A percentile compares a stretch with the other conserved stretches of the same genome.
phyloP scores from a whole-genome alignment of 2,797 vertebrate genomes.

The Tapirus indicus region DNA sequence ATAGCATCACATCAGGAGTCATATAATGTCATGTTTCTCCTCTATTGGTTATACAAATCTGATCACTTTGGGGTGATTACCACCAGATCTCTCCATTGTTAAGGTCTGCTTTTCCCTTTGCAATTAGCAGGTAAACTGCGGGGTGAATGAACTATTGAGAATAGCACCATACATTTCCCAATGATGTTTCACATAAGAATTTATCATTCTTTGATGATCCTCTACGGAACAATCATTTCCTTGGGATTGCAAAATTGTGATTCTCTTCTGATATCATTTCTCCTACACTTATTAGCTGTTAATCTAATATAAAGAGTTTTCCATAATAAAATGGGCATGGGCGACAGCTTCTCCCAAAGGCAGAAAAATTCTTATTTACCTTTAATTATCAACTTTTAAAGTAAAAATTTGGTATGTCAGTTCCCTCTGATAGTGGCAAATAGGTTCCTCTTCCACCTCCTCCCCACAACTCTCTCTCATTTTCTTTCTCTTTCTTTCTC shows the following conservation, averaged over 20 bases:
- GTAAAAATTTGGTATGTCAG: background rate
- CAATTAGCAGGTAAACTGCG: background rate
- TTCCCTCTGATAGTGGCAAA: background rate
- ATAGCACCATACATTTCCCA: background rate
- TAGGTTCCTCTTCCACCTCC: background rate
- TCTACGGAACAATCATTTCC: background rate
- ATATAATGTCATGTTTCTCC: background rate
- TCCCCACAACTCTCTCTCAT: no score
- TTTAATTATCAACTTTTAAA: constrained; percentile 39
- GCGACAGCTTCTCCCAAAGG: background rate
- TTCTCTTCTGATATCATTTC: background rate
- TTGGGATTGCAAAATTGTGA: background rate
- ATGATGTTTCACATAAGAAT: background rate
- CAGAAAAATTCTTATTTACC: background rate
- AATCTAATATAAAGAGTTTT: background rate
- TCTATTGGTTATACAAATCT: background rate
- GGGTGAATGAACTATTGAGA: background rate
- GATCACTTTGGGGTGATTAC: background rate
- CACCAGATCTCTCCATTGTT: background rate
- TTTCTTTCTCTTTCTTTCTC: background rate
- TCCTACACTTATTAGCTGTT: background rate
- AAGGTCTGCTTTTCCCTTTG: constrained; percentile 29
- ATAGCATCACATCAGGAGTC: background rate
- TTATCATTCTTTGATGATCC: background rate
- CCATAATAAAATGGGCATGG: background rate